A percentile compares a stretch with the other conserved stretches of the same genome.
phyloP scores from a whole-genome alignment of 2,113 vertebrate species.

The Rhinoderma darwinii region DNA sequence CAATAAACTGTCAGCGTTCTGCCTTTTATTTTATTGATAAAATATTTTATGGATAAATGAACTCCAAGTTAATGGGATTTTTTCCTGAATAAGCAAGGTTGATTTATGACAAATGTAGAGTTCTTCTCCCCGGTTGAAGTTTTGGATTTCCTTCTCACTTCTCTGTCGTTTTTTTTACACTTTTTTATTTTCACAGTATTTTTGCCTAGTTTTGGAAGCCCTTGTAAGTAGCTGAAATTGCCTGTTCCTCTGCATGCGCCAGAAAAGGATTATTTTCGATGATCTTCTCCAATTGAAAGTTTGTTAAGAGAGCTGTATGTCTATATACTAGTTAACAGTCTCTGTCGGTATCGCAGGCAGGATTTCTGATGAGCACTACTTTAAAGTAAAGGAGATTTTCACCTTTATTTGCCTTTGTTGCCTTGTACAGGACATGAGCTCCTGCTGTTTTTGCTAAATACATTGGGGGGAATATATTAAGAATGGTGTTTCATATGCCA shows the following conservation, averaged over 20 bases:
- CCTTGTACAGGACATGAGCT: not conserved
- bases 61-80: conserved; percentile 23
- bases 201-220: conserved; percentile 1
- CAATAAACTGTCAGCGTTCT: conserved; percentile 32
- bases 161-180: not conserved
- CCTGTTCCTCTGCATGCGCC: conserved; percentile 5
- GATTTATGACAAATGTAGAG: conserved; percentile 18
- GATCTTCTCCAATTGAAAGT: conserved; percentile 17
- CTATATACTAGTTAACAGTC: conserved; percentile 4
- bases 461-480: too few species aligned
- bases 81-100: conserved; percentile 29
- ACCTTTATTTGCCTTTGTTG: not conserved
- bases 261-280: conserved; percentile 7
- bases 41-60: conserved; percentile 43
- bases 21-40: conserved; percentile 41
- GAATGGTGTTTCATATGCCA: too few species aligned
- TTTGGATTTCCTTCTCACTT: not conserved
- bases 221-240: conserved; percentile 24
- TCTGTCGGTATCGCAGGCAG: not conserved
- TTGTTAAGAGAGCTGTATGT: conserved; percentile 23
- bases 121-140: conserved; percentile 13
- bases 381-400: not conserved
- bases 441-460: not conserved
- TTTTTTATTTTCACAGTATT: not conserved
- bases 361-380: not conserved